These are phyloP conservation scores for Leptopilina myrica DNA, from an alignment of 2,888 invertebrate species.

Conservation along the genomic window DNA sequence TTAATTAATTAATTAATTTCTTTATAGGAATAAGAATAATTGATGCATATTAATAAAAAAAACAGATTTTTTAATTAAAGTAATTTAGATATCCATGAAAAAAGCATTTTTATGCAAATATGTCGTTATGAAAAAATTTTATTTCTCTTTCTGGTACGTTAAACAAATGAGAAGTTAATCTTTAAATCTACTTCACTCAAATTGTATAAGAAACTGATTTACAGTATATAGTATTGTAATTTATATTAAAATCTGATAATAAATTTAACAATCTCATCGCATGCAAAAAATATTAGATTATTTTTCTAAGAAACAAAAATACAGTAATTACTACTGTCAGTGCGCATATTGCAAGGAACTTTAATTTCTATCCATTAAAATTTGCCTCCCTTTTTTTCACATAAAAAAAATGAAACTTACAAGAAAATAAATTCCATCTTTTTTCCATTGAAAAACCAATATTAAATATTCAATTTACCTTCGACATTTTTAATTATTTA, in stretches of 20 bases:
- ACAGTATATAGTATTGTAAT: not conserved
- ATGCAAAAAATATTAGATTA: constrained; percentile 1
- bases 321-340: not conserved
- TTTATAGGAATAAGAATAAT: too few species aligned
- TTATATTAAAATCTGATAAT: constrained; percentile 19
- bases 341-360: not conserved
- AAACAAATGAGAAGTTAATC: constrained; percentile 12
- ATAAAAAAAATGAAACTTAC: too few species aligned
- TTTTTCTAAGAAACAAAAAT: not conserved
- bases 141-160: constrained; percentile 1
- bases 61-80: not conserved
- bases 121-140: constrained; percentile 9
- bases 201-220: not conserved
- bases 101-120: constrained; percentile 9
- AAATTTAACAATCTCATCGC: constrained; percentile 6
- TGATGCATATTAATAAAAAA: too few species aligned
- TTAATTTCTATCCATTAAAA: too few species aligned
- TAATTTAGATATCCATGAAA: not conserved
- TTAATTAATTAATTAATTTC: too few species aligned
- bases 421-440: too few species aligned
- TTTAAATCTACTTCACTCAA: not conserved
- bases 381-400: too few species aligned
- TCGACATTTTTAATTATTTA: too few species aligned
- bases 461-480: too few species aligned
- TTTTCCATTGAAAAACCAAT: too few species aligned